A percentile compares a stretch with the other conserved stretches of the same genome.
Evolutionary conservation across 37 sponge, comb jelly and placozoan genomes (phyloP).

Genomic region (Aplysina aerophoba): DNA sequence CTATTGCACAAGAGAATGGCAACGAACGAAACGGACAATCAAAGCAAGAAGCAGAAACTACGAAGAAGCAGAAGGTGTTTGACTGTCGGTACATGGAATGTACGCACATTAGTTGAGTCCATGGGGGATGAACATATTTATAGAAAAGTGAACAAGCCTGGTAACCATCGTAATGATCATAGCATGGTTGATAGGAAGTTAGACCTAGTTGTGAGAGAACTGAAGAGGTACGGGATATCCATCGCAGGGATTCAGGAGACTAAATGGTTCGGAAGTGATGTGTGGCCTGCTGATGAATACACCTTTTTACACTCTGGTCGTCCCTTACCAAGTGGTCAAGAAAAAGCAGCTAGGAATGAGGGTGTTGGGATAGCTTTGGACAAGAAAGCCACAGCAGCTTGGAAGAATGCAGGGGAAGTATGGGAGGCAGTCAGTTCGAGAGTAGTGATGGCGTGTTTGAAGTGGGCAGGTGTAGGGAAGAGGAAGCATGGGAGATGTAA

Average conservation of each 20-base stretch:
- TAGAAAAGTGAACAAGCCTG: background rate
- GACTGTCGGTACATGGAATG: too few relatives aligned
- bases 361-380: conserved; percentile 8
- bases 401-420: conserved; percentile 16
- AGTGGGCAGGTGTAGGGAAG: background rate
- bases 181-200: background rate
- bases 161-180: background rate
- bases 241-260: conserved; percentile 42
- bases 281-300: conserved; percentile 22
- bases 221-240: background rate
- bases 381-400: conserved; percentile 10
- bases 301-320: too few relatives aligned
- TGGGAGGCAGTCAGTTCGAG: conserved; percentile 37
- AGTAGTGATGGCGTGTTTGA: too few relatives aligned
- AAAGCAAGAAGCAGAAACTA: too few relatives aligned
- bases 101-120: background rate
- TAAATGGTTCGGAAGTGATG: conserved; percentile 50
- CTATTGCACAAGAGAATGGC: too few relatives aligned
- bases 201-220: background rate
- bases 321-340: conserved; percentile 1
- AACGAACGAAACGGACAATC: too few relatives aligned
- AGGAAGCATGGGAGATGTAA: background rate
- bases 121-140: background rate
- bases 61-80: too few relatives aligned
- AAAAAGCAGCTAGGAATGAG: background rate